Evolutionary conservation across 1,140 invertebrate species (phyloP).

Genomic region (Drosophila jambulina): DNA sequence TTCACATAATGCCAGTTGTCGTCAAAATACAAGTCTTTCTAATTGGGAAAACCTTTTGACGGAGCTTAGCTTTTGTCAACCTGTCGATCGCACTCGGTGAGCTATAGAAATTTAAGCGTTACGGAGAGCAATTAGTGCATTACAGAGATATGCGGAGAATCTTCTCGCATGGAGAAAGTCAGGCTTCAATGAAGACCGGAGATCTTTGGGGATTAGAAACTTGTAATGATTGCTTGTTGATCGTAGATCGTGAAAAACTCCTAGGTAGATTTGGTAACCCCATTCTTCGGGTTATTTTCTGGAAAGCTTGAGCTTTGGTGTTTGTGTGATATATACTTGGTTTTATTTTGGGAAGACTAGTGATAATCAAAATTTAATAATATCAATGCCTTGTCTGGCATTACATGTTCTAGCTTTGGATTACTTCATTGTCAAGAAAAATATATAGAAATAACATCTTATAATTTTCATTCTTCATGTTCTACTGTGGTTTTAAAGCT

Average conservation of each 20-base stretch:
- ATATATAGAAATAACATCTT: no score
- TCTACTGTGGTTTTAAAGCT: no score
- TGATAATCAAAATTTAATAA: not conserved
- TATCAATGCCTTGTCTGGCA: no score
- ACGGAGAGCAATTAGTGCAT: constrained; percentile 54
- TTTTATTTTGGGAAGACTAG: not conserved
- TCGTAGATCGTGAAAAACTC: not conserved
- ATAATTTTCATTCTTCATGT: not conserved
- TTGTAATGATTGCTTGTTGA: constrained; percentile 1
- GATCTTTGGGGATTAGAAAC: constrained; percentile 18
- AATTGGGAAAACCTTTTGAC: constrained; percentile 48
- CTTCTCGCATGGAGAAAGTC: constrained; percentile 43
- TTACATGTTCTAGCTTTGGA: no score
- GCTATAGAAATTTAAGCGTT: constrained; percentile 46
- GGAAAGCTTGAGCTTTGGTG: not conserved
- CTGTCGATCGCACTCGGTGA: constrained; percentile 22
- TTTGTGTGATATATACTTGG: not conserved
- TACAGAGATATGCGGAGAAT: constrained; percentile 45
- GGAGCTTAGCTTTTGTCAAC: constrained; percentile 51
- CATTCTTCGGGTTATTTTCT: not conserved
- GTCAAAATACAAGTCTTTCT: constrained; percentile 45
- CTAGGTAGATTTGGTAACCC: not conserved
- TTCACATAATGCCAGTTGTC: constrained; percentile 67
- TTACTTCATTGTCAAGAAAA: no score
- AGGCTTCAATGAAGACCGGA: constrained; percentile 6